Percentiles rank a stretch among this genome's conserved stretches.
These are phyloP conservation scores for Meiosimyza platycephala DNA, from an alignment of 2,888 invertebrate species.

Conservation along the genomic window DNA sequence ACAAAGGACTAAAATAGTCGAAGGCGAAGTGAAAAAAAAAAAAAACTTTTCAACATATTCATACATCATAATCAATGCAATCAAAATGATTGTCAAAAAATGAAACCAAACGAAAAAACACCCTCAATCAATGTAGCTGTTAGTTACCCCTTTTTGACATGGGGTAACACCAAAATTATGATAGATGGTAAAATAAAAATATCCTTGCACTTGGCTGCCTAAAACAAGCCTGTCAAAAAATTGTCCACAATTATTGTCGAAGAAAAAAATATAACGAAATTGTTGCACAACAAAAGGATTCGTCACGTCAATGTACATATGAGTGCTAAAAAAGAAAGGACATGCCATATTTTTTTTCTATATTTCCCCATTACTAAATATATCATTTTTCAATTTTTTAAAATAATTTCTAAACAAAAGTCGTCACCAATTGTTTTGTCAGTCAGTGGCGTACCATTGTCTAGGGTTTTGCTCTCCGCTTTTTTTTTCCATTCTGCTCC, in stretches of 20 bases:
- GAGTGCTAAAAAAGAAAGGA: neutral
- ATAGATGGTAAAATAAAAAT: slow-evolving; percentile 48
- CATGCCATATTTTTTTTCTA: neutral
- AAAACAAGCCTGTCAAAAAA: slow-evolving; percentile 3
- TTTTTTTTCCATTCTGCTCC: neutral
- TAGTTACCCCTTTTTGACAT: slow-evolving; percentile 28
- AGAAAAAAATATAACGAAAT: slow-evolving; percentile 26
- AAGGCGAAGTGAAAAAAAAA: no score
- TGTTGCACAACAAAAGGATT: slow-evolving; percentile 59
- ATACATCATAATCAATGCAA: slow-evolving; percentile 57
- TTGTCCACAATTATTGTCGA: slow-evolving; percentile 47
- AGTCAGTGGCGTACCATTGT: slow-evolving; percentile 19
- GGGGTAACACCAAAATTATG: slow-evolving; percentile 53
- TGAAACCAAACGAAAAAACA: slow-evolving; percentile 40
- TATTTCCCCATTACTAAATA: slow-evolving; percentile 14
- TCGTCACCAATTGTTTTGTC: slow-evolving; percentile 24
- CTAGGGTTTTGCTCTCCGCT: neutral
- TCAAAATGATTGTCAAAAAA: slow-evolving; percentile 39
- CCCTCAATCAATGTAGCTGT: slow-evolving; percentile 46
- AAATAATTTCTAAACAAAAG: neutral
- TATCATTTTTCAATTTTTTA: slow-evolving; percentile 32
- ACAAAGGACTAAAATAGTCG: slow-evolving; percentile 2
- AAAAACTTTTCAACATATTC: slow-evolving; percentile 44
- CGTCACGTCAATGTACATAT: slow-evolving; percentile 40
- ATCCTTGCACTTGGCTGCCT: slow-evolving; percentile 30